Conservation (phyloP, 2,888 invertebrate species). For the Mycogona germanica region DNA sequence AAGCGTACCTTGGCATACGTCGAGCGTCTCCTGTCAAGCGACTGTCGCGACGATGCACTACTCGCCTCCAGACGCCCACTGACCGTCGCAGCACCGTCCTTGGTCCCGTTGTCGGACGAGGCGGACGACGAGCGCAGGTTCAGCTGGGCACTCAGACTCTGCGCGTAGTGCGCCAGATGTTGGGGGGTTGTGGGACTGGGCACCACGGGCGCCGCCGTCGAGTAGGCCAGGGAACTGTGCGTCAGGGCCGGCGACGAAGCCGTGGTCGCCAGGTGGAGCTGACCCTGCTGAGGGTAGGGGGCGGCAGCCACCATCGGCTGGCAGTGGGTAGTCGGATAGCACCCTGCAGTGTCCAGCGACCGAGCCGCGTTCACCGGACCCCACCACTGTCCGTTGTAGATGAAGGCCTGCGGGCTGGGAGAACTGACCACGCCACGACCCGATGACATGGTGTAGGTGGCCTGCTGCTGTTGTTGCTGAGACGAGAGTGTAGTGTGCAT, state of each 20-base stretch:
- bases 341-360: background rate
- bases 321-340: no score
- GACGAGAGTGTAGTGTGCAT: no score
- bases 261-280: constrained; percentile 4
- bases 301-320: background rate
- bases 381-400: constrained; percentile 20
- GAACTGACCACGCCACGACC: background rate
- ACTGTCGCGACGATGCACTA: no score
- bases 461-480: no score
- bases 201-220: background rate
- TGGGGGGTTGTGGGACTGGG: no score
- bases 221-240: background rate
- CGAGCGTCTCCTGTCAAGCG: no score
- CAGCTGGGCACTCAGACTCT: background rate
- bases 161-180: background rate
- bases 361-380: background rate
- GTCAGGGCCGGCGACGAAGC: background rate
- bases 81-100: no score
- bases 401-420: constrained; percentile 14
- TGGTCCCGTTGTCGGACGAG: no score
- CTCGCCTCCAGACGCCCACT: no score
- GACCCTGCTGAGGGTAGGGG: no score
- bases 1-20: no score
- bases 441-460: background rate
- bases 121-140: no score